These are phyloP conservation scores for Gadus macrocephalus DNA, from an alignment of 2,113 vertebrate species.

Conservation along the genomic window DNA sequence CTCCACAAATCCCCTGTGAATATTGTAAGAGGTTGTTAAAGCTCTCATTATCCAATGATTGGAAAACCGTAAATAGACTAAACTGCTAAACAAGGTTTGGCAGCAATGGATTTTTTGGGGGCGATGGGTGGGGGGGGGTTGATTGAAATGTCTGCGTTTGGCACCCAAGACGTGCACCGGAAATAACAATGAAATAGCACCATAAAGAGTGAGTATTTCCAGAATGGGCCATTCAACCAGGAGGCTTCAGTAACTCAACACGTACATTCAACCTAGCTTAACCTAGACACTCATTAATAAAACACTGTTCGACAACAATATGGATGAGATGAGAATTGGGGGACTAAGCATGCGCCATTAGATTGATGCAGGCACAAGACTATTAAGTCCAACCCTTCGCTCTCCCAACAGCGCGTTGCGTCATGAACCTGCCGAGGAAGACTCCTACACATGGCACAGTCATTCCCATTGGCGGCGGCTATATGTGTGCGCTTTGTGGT, in stretches of 20 bases:
- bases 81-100: background rate
- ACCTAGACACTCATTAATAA: no score
- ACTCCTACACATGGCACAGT: slow-evolving; percentile 33
- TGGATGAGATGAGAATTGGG: no score
- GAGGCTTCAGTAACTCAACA: no score
- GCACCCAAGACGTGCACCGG: no score
- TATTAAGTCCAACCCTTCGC: slow-evolving; percentile 42
- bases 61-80: background rate
- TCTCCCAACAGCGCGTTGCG: slow-evolving; percentile 49
- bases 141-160: background rate
- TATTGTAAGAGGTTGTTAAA: slow-evolving; percentile 8
- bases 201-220: no score
- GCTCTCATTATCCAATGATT: slow-evolving; percentile 10
- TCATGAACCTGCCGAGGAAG: slow-evolving; percentile 52
- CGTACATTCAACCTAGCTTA: no score
- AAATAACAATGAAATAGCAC: no score
- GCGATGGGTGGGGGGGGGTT: background rate
- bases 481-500: no score
- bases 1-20: background rate
- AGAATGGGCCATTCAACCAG: no score
- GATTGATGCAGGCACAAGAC: slow-evolving; percentile 25
- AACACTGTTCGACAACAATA: no score
- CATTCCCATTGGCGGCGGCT: slow-evolving; percentile 37
- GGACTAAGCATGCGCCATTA: slow-evolving; percentile 35
- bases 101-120: background rate